Percentiles rank a stretch among this genome's conserved stretches.
Evolutionary conservation across 2,113 vertebrate genomes (phyloP).

Genomic region (Odontesthes bonariensis): DNA sequence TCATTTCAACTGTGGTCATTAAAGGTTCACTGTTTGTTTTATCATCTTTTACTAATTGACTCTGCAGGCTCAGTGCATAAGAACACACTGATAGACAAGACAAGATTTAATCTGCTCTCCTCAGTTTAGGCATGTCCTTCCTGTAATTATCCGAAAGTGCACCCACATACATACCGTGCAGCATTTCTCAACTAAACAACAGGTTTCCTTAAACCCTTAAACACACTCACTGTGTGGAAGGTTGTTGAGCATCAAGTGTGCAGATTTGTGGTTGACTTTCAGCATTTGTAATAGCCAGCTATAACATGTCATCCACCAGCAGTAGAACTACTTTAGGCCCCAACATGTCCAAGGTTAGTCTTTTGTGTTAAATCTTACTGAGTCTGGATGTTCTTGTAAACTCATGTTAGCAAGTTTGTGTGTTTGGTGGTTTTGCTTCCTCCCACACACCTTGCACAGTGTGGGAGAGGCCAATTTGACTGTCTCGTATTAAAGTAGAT

Average conservation of each 20-base stretch:
- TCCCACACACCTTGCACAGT: not conserved
- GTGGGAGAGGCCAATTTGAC: not conserved
- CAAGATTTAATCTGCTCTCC: constrained; percentile 28
- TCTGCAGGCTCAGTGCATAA: constrained; percentile 22
- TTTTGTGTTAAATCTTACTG: not conserved
- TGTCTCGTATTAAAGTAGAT: constrained; percentile 7
- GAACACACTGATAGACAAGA: constrained; percentile 23
- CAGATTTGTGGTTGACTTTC: constrained; percentile 18
- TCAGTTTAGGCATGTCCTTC: constrained; percentile 60
- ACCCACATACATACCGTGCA: not conserved
- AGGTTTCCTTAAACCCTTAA: constrained; percentile 30
- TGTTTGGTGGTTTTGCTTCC: not conserved
- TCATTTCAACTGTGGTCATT: not conserved
- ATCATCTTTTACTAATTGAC: not conserved
- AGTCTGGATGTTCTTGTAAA: constrained; percentile 24
- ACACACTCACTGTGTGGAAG: not conserved
- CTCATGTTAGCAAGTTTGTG: not conserved
- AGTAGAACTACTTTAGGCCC: not conserved
- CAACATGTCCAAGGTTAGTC: not conserved
- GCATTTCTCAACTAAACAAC: constrained; percentile 26
- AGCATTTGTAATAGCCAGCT: constrained; percentile 9
- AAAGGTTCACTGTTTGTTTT: not conserved
- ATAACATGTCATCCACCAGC: not conserved
- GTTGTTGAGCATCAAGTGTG: constrained; percentile 2
- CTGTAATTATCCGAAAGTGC: constrained; percentile 60